Conservation (phyloP, 23 tunicate species). For the Diplosoma virens region DNA sequence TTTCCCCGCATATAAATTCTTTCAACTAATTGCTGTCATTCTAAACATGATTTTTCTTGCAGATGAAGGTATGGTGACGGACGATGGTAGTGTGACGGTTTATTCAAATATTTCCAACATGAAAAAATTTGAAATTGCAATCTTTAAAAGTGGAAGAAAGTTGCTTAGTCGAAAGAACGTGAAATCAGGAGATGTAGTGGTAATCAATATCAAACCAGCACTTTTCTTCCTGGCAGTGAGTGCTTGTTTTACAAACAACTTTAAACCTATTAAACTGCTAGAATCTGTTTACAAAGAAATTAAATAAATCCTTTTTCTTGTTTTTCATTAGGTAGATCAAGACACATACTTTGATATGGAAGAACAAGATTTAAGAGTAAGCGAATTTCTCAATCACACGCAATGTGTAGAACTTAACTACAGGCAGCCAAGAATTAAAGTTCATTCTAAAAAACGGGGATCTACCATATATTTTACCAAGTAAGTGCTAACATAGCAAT, state of each 20-base stretch:
- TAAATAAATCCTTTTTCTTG: no score
- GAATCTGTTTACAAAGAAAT: no score
- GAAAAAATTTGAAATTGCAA: constrained; percentile 48
- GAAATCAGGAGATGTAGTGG: constrained; percentile 46
- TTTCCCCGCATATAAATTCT: no score
- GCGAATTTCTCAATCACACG: constrained; percentile 39
- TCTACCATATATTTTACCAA: background rate
- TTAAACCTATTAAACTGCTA: no score
- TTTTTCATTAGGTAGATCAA: constrained; percentile 76
- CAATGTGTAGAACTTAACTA: constrained; percentile 14
- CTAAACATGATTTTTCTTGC: background rate
- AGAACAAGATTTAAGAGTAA: constrained; percentile 39
- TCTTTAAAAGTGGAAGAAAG: constrained; percentile 58
- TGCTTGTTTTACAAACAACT: background rate
- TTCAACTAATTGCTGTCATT: no score
- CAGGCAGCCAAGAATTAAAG: constrained; percentile 41
- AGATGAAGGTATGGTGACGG: constrained; percentile 86
- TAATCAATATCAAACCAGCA: constrained; percentile 34
- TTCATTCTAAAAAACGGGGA: constrained; percentile 14
- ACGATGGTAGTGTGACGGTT: constrained; percentile 54
- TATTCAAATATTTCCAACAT: constrained; percentile 50
- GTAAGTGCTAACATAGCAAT: no score
- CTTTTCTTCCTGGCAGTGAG: constrained; percentile 38
- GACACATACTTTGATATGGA: constrained; percentile 53
- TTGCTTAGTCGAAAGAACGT: constrained; percentile 44